Percentiles rank a stretch among this genome's conserved stretches.
These are phyloP conservation scores for Sterrhoptilus dennistouni DNA, from an alignment of 2,113 vertebrate genomes.

Conservation along the genomic window DNA sequence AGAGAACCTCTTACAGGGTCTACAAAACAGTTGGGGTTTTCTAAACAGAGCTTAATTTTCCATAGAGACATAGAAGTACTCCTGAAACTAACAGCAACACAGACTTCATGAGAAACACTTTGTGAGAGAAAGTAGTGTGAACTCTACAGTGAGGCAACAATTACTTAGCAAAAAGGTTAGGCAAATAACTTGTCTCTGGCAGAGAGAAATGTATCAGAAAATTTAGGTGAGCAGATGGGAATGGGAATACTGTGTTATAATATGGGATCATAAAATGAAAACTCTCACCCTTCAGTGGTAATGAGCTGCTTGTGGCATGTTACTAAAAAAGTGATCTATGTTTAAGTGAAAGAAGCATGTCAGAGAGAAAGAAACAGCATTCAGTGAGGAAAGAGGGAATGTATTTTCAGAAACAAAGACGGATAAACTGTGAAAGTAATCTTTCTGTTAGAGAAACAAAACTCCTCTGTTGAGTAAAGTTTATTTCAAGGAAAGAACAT, in stretches of 20 bases:
- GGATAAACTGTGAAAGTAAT: background rate
- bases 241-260: background rate
- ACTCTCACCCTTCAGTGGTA: conserved; percentile 3
- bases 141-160: background rate
- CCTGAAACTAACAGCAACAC: background rate
- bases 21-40: background rate
- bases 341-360: background rate
- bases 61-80: background rate
- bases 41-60: background rate
- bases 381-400: background rate
- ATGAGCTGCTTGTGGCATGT: conserved; percentile 42
- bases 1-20: background rate
- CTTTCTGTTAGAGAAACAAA: background rate
- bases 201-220: background rate
- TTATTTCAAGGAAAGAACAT: background rate
- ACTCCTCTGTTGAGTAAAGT: background rate
- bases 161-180: background rate
- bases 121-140: background rate
- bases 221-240: conserved; percentile 27
- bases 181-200: conserved; percentile 13
- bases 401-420: background rate
- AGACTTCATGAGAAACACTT: background rate
- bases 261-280: conserved; percentile 23
- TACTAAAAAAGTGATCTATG: background rate
- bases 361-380: background rate